Base-by-base conservation (phyloP, 2,113 vertebrate genomes). In the Apeltes quadracus region DNA sequence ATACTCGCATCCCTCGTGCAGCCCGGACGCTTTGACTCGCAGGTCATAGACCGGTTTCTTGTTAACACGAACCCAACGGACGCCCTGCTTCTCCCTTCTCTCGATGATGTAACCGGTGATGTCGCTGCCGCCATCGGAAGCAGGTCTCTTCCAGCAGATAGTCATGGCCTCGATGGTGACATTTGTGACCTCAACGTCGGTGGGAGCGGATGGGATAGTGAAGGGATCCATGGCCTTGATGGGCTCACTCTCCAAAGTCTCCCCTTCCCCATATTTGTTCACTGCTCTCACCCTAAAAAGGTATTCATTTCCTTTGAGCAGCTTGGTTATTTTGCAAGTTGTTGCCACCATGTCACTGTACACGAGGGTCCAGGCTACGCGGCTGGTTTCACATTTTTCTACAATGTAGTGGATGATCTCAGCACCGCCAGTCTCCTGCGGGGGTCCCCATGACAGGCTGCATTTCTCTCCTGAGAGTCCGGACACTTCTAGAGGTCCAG, bases 311-410 rank as follows among this genome's bases (percentile, higher is more conserved):
- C 97, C 96, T 91, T 94, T 97, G 56, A 99, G 90, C 56, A 99
- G 89, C 90, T 98, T 99, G 77, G 94, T 96, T 65, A 97, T 95
- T 91, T 97, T 99, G 84, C 98, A 99, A 48, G 94, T 97, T 81
- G 96, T 97, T 75, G 95, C 95, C 89, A 91, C 93, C 89, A 97
- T 92, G 71, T 99, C 96, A 80, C 82, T 92, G 84, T 97, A 96
- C 80, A 96, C 94, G 82, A 97, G 85, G 2, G 96, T 98, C 98
- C 98, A 99, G 20, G 97, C 93, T 72, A 99, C 94, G 71, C 92
- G 96, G 68, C 97, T 99, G 75, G 98, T 99, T 92, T 99, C 98
- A 89, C 97, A 96, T 80, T 98, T 99, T 90, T 99, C 97, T 84
- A 99, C 94, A 87, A 97, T 92, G 78, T 98, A 99, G 83, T 98